Base-by-base conservation (phyloP, 2,797 vertebrate genomes). In the Periparus ater region DNA sequence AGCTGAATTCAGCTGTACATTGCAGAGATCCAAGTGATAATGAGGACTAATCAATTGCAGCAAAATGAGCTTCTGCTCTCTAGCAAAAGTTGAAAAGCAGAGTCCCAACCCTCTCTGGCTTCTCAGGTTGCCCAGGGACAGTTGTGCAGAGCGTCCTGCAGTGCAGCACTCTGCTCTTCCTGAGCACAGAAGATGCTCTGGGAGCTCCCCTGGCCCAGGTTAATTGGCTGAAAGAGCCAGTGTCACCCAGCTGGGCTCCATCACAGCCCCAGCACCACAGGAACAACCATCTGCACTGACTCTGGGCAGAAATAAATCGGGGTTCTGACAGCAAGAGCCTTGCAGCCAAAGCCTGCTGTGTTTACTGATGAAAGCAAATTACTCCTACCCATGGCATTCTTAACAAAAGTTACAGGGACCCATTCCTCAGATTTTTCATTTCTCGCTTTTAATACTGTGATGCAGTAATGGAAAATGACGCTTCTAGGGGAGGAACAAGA, bases 261-360 rank as follows among this genome's bases (percentile, higher is more conserved):
- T 94, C 92, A 87, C 61, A 66, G 86, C 76, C 77, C 84, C 48
- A 74, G 48, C 42, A 40, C 65, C 67, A 50, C 53, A 25, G 63
- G 44, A 89, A 16, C 50, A 48, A n/a, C 85, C 94, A 91, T 81
- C 96, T 96, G 97, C 26, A 54, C 11, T 38, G 71, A 20, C 84
- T 95, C 96, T 4, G 44, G 23, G 38, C 47, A 86, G 50, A 34
- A 86, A 86, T 30, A 77, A 65, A 73, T 20, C 2, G 1, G 3
- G 7, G 18, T 67, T 61, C 72, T 71, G 70, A 78, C 89, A 91
- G 88, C 15, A 47, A 14, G 30, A 78, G 73, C 77, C 67, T 82
- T 36, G 55, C 5, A 85, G 79, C 65, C 81, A 84, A 50, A 91
- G 40, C 82, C 72, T 80, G n/a, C 61, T 51, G 63, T 42, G 72